Evolutionary conservation across 2,888 invertebrate species (phyloP), one percentile per base, ranked within the genome.

Genomic region (Agrotis exclamationis): DNA sequence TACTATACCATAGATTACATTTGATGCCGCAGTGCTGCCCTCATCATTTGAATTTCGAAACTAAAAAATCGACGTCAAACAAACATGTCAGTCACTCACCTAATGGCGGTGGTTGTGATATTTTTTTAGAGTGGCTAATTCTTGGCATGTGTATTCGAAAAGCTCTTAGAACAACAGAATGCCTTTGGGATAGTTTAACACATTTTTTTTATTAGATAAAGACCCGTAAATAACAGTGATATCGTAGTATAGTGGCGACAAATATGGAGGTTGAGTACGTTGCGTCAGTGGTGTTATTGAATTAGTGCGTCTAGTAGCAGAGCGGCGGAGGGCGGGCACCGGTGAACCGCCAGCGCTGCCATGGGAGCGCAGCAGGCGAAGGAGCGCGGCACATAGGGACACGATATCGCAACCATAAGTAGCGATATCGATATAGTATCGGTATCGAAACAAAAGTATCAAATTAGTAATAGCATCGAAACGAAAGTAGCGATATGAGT

Each of bases 331-430:
- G 80, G 83, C 68, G 83, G 75, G 72, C 70, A 75, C 80, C 84
- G 83, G 81, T 79, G 77, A 80, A 72, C 70, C 73, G 72, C 74
- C 81, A 96, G n/a, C 14, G 33, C 13, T 18, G 33, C 93, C 93
- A 99, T 99, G 99, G 99, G 99, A 95, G 98, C 98, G 93, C 99
- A 99, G 97, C 99, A 98, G 97, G 98, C 98, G 93, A 99, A 99
- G 96, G 99, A 99, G 96, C 97, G 98, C 93, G 97, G 97, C n/a
- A n/a, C n/a, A n/a, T n/a, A n/a, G n/a, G n/a, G n/a, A n/a, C n/a
- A n/a, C n/a, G n/a, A n/a, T n/a, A n/a, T n/a, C n/a, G n/a, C n/a
- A n/a, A n/a, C n/a, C n/a, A n/a, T n/a, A n/a, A n/a, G n/a, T n/a
- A n/a, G n/a, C n/a, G n/a, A n/a, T n/a, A n/a, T n/a, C n/a, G n/a